Percentiles rank a stretch among this genome's conserved stretches.
Conservation (phyloP, 2,113 vertebrate species). For the Semnornis frantzii region DNA sequence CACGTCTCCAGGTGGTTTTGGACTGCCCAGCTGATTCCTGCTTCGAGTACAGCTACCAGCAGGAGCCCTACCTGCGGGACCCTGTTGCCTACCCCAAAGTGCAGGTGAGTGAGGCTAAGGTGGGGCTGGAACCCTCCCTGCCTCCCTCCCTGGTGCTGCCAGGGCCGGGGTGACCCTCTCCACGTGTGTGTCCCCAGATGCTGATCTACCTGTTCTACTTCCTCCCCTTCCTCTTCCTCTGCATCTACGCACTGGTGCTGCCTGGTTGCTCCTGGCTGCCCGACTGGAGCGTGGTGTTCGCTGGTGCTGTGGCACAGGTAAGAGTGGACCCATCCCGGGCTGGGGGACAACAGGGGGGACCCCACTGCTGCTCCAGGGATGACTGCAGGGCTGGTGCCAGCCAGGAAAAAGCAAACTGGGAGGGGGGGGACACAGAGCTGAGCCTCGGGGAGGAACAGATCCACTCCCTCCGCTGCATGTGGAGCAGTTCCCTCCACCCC, state of each 20-base stretch:
- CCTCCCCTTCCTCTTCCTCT: constrained; percentile 82
- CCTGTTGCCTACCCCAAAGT: constrained; percentile 89
- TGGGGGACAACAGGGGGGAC: background rate
- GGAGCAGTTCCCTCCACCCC: background rate
- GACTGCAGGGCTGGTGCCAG: no score
- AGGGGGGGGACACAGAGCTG: rapidly evolving
- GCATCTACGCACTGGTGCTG: constrained; percentile 80
- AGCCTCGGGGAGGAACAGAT: no score
- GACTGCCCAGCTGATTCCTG: constrained; percentile 86
- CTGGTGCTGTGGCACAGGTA: constrained; percentile 89
- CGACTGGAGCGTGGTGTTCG: constrained; percentile 84
- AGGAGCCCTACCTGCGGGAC: constrained; percentile 90
- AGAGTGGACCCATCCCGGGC: background rate
- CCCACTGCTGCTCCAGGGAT: background rate
- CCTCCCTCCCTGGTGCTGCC: rapidly evolving
- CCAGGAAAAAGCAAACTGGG: background rate
- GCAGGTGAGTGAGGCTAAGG: constrained; percentile 73
- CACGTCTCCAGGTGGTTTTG: constrained; percentile 79
- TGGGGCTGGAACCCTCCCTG: background rate
- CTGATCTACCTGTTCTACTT: constrained; percentile 85
- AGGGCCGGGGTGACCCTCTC: background rate
- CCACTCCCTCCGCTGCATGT: rapidly evolving
- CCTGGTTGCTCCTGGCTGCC: constrained; percentile 90
- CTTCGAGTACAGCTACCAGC: constrained; percentile 83
- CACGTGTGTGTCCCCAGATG: constrained; percentile 75